These are phyloP conservation scores for Heterotilapia buettikoferi DNA, from an alignment of 2,113 vertebrate genomes.

Conservation along the genomic window DNA sequence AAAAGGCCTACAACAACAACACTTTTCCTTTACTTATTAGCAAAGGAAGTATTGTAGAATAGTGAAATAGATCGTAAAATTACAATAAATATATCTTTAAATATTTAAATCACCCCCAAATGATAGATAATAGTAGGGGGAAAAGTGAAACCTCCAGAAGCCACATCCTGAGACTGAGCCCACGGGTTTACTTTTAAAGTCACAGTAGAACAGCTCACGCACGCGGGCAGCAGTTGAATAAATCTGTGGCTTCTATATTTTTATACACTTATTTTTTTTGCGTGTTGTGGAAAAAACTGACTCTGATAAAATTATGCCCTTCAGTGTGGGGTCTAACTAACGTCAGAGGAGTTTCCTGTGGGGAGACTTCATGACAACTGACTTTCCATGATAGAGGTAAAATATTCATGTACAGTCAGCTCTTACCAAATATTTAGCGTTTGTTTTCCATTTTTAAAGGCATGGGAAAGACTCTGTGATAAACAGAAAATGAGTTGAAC, in stretches of 20 bases:
- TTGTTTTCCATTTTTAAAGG: background rate
- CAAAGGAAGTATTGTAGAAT: background rate
- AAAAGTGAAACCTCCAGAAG: background rate
- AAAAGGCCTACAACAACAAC: background rate
- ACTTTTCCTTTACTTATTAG: background rate
- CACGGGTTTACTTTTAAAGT: background rate
- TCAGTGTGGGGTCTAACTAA: background rate
- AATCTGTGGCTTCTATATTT: background rate
- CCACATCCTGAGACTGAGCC: background rate
- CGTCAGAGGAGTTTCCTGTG: constrained; percentile 1
- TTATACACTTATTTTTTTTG: rapidly evolving
- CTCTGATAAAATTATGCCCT: background rate
- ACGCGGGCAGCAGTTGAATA: background rate
- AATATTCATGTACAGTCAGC: background rate
- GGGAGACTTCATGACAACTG: background rate
- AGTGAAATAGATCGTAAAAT: background rate
- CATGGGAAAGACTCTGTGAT: background rate
- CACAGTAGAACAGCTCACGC: background rate
- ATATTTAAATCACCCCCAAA: background rate
- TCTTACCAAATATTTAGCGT: background rate
- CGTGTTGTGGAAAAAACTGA: background rate
- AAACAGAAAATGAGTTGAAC: rapidly evolving
- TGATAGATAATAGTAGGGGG: rapidly evolving
- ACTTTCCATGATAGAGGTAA: background rate
- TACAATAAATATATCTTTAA: background rate